Evolutionary conservation across 2,113 vertebrate species (phyloP).

Genomic region (Carassius gibelio): DNA sequence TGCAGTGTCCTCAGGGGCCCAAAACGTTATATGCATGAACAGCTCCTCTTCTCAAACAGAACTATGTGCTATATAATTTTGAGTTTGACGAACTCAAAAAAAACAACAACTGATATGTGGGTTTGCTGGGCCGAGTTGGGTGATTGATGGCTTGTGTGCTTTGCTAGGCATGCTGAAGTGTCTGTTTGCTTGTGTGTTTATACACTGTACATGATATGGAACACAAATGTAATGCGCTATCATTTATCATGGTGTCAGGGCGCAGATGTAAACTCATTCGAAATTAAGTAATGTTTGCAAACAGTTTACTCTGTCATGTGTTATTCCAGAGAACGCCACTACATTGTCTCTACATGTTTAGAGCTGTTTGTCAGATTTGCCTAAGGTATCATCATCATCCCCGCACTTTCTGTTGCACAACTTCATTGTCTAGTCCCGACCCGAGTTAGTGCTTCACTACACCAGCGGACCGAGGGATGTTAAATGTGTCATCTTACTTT

Average conservation of each 20-base stretch:
- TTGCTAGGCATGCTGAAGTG: constrained; percentile 1
- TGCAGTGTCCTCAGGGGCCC: constrained; percentile 34
- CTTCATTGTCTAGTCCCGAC: not conserved
- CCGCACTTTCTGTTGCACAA: constrained; percentile 15
- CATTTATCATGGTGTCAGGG: constrained; percentile 24
- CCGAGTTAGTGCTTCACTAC: not conserved
- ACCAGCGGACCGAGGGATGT: constrained; percentile 24
- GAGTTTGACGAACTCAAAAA: constrained; percentile 8
- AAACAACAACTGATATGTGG: constrained; percentile 22
- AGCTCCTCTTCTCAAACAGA: not conserved
- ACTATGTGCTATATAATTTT: constrained; percentile 25
- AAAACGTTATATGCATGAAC: not conserved
- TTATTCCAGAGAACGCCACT: not conserved
- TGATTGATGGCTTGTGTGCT: constrained; percentile 50
- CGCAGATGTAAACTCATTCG: constrained; percentile 9
- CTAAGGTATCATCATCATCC: not conserved
- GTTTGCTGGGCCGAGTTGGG: constrained; percentile 33
- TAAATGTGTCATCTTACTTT: constrained; percentile 49
- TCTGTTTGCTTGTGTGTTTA: constrained; percentile 38
- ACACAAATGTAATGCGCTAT: constrained; percentile 34
- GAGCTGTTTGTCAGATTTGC: constrained; percentile 8
- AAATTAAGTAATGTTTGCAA: constrained; percentile 27
- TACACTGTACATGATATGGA: constrained; percentile 33
- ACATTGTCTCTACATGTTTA: constrained; percentile 10
- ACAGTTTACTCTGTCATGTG: constrained; percentile 41